Conservation (phyloP, 1,140 invertebrate genomes). For the Anastrepha ludens region DNA sequence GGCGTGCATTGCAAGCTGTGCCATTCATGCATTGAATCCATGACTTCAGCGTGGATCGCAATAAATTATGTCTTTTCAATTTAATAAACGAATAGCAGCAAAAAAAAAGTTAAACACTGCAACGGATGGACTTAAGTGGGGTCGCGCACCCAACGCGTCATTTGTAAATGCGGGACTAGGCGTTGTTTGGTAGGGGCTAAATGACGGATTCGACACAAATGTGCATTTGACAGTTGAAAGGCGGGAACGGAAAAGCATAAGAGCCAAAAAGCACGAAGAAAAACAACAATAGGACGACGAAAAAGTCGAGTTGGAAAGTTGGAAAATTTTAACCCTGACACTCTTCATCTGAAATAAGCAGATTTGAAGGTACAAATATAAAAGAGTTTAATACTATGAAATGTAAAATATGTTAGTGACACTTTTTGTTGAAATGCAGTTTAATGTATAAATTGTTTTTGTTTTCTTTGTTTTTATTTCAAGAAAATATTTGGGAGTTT, state of each 20-base stretch:
- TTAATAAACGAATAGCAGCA: background rate
- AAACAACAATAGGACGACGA: too few relatives aligned
- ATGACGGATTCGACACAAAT: constrained; percentile 22
- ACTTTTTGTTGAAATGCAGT: too few relatives aligned
- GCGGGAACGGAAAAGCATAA: background rate
- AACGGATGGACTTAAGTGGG: constrained; percentile 28
- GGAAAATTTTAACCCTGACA: too few relatives aligned
- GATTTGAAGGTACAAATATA: too few relatives aligned
- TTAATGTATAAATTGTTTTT: too few relatives aligned
- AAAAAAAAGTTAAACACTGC: background rate
- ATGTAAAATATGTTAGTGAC: too few relatives aligned
- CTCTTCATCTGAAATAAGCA: too few relatives aligned
- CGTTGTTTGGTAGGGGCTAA: background rate
- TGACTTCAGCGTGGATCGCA: constrained; percentile 7
- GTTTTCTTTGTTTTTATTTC: too few relatives aligned
- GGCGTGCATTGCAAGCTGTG: background rate
- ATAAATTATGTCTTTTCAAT: constrained; percentile 51
- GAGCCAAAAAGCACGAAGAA: too few relatives aligned
- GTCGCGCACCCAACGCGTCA: background rate
- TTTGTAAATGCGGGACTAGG: background rate
- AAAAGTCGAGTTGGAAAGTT: too few relatives aligned
- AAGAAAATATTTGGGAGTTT: too few relatives aligned
- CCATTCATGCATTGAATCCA: background rate
- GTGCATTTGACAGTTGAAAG: constrained; percentile 39
- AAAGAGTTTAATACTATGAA: too few relatives aligned